A percentile compares a stretch with the other conserved stretches of the same genome.
Conservation (phyloP, 2,113 vertebrate species). For the Tauraco erythrolophus region DNA sequence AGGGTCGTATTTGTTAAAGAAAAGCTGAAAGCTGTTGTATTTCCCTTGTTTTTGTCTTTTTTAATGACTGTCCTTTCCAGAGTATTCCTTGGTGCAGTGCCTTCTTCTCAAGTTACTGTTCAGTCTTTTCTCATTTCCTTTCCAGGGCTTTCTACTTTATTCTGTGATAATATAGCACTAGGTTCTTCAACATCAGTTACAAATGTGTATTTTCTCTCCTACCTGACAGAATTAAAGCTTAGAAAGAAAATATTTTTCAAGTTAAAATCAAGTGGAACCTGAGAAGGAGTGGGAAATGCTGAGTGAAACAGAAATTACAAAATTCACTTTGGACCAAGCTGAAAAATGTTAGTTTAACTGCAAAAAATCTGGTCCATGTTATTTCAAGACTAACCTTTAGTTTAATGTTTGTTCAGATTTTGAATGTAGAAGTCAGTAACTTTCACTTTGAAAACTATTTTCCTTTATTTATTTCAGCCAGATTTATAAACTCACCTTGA, state of each 20-base stretch:
- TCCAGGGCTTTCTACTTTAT: background rate
- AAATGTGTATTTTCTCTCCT: slow-evolving; percentile 19
- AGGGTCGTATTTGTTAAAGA: background rate
- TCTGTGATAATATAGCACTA: background rate
- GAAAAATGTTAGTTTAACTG: background rate
- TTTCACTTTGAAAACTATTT: background rate
- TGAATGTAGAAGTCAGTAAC: background rate
- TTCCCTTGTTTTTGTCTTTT: background rate
- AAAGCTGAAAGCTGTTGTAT: background rate
- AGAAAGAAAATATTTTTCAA: background rate
- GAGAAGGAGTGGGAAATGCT: background rate
- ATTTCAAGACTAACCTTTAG: background rate
- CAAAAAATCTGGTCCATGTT: background rate
- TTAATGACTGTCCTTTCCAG: background rate
- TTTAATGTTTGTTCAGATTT: background rate
- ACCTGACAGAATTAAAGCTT: background rate
- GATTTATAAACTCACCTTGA: background rate
- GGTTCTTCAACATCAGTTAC: background rate
- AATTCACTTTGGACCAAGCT: background rate
- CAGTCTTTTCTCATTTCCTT: background rate
- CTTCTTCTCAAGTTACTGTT: background rate
- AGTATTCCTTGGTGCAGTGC: background rate
- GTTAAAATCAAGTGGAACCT: background rate
- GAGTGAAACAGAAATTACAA: background rate
- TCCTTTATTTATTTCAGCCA: background rate